Base-by-base conservation (phyloP, 2,113 vertebrate genomes). In the Mirza zaza region DNA sequence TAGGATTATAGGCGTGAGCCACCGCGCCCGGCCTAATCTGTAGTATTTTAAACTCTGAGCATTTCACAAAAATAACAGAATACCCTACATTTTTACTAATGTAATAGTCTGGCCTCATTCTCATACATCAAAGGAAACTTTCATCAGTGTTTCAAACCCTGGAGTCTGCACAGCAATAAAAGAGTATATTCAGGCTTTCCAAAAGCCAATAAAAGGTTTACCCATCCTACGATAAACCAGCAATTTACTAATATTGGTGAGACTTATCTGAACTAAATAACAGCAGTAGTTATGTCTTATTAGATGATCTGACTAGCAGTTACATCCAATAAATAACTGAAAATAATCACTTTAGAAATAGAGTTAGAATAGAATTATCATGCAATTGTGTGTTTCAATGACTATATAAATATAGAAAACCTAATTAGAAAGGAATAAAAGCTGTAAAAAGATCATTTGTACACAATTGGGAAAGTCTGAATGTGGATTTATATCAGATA, bases 51-150 rank as follows among this genome's bases (percentile, higher is more conserved):
- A 27, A 82, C 36, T 67, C 76, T 68, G 8, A 68, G 36, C 68
- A 89, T 57, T 93, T 70, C 42, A 93, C 23, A 86, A 13, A 90
- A 87, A 73, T 52, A 65, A 90, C 80, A 86, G 5, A 86, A 71
- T 71, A 79, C 32, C 71, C 23, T 80, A 77, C 67, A 1, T n/a
- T 73, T 90, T 80, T 90, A 67, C 59, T 34, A 75, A 73, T 55
- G 6, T 65, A 80, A 91, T 42, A 29, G 55, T 34, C 86, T 75
- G 29, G 55, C 52, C 25, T 95, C 42, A 87, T 87, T 91, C 48
- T 23, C 73, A 94, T 18, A 73, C 10, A 68, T 42, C 36, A 87
- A 91, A 63, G 77, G 17, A 25, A 94, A 17, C 25, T 70, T 42
- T 67, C 39, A 59, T n/a, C 4, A n/a, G 32, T 79, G 29, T 87